Base-by-base conservation (phyloP, 2,113 vertebrate species). In the Zosterops lateralis region DNA sequence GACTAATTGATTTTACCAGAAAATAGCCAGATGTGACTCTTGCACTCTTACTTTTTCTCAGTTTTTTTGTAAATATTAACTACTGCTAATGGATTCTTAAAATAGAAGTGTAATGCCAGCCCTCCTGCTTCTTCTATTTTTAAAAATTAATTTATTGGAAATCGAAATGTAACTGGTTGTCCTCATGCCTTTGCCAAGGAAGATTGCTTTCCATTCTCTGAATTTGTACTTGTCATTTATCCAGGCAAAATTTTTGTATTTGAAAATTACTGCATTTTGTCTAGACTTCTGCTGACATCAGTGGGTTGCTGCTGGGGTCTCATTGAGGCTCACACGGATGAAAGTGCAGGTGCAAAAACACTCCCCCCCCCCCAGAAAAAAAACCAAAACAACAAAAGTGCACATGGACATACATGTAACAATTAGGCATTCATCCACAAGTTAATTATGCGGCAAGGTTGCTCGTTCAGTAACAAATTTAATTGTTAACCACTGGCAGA, bases 51-150 rank as follows among this genome's bases (percentile, higher is more conserved):
- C 19, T 56, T 66, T 71, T 73, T n/a, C 36, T 53, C 31, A 24
- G 0, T 47, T 80, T 16, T 79, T 89, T 72, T 31, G 10, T 93
- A 96, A 75, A 15, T 26, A 81, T 78, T 87, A 92, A 94, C 92
- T 90, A 66, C 82, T 78, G 28, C 90, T 97, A 97, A 97, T 96
- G 96, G 91, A 84, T 88, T 96, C 94, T 87, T 89, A 86, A 96
- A 97, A 96, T 96, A 97, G 96, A 91, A 88, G 85, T 76, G 57
- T 79, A 92, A 90, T 92, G 78, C 81, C 77, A 91, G 95, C 91
- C 84, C 71, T 96, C 73, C 8, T 89, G 70, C 58, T 76, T 18
- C 80, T 97, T 94, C 80, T 96, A 38, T 95, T 96, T 95, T 90
- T 96, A 93, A 95, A 97, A 95, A 94, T 79, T 62, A 95, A 74